Evolutionary conservation across 2,113 vertebrate species (phyloP).

Genomic region (Ovibos moschatus): DNA sequence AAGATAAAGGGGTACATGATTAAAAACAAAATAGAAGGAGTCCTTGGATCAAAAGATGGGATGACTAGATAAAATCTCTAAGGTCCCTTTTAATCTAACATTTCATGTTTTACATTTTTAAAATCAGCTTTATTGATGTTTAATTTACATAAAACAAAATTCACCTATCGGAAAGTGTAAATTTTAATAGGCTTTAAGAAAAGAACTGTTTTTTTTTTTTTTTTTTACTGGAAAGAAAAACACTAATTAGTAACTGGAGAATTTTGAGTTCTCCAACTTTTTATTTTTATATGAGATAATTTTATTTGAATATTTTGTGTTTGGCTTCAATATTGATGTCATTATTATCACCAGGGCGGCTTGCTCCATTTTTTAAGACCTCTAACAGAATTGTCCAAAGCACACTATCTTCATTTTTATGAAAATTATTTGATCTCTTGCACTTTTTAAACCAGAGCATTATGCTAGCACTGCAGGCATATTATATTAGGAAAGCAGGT

Average conservation of each 20-base stretch:
- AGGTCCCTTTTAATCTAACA: background rate
- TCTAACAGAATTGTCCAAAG: background rate
- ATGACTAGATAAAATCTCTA: background rate
- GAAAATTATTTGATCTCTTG: background rate
- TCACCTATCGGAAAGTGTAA: background rate
- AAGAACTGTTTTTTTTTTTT: background rate
- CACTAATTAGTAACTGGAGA: background rate
- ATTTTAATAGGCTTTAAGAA: background rate
- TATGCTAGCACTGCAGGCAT: background rate
- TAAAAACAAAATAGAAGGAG: slow-evolving; percentile 8
- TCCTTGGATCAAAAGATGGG: background rate
- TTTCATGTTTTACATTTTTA: background rate
- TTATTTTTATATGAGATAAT: background rate
- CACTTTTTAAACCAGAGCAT: background rate
- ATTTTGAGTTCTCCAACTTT: background rate
- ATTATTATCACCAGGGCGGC: background rate
- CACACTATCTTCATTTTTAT: background rate
- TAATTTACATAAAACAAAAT: background rate
- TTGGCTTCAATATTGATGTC: background rate
- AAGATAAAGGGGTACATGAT: background rate
- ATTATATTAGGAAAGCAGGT: background rate
- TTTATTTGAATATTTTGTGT: background rate
- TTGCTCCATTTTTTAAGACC: background rate
- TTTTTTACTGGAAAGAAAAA: background rate
- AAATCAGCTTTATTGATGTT: slow-evolving; percentile 7